These are phyloP conservation scores for Chelidonichthys spinosus DNA, from an alignment of 2,797 vertebrate species.

Conservation along the genomic window DNA sequence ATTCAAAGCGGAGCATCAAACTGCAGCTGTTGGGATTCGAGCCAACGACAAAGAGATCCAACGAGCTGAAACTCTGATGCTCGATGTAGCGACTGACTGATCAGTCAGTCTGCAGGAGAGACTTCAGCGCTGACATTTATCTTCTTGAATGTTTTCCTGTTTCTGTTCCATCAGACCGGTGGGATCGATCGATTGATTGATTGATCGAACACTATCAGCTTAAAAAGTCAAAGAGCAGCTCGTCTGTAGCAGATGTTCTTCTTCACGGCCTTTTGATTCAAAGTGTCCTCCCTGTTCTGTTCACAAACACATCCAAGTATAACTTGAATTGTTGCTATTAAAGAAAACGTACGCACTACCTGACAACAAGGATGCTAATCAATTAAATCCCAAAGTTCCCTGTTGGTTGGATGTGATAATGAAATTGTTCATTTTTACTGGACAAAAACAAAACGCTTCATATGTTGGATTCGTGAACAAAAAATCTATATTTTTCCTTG, in stretches of 20 bases:
- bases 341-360: neutral
- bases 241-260: too few species aligned
- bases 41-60: neutral
- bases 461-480: neutral
- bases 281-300: too few species aligned
- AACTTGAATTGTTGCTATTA: too few species aligned
- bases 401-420: neutral
- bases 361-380: neutral
- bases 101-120: neutral
- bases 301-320: too few species aligned
- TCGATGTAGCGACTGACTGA: conserved; percentile 20
- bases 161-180: neutral
- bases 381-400: neutral
- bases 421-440: neutral
- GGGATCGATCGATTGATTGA: conserved; percentile 9
- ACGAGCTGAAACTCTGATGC: neutral
- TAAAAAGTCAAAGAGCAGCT: neutral
- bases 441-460: neutral
- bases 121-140: neutral
- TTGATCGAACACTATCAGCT: conserved; percentile 55
- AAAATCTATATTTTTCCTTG: neutral
- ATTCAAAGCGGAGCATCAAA: conserved; percentile 2
- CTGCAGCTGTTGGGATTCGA: neutral
- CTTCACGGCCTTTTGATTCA: too few species aligned
- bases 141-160: conserved; percentile 34